Conservation (phyloP, 2,797 vertebrate species). For the Dendrocincla fuliginosa region DNA sequence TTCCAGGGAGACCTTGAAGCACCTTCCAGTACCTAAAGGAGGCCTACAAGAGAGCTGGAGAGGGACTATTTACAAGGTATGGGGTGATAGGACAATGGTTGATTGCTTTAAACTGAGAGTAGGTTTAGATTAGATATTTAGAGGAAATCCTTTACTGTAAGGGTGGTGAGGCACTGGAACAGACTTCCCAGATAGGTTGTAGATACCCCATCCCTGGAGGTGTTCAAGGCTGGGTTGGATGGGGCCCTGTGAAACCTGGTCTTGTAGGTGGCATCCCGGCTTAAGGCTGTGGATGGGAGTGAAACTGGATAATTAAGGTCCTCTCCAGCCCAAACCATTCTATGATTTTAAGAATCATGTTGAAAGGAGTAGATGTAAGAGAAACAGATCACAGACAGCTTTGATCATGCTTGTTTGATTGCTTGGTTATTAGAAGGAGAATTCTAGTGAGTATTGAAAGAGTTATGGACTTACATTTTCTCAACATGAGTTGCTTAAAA, state of each 20-base stretch:
- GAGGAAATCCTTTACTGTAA: background rate
- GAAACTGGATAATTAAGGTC: background rate
- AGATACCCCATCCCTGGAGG: background rate
- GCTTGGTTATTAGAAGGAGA: background rate
- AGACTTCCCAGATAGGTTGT: background rate
- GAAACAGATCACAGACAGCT: background rate
- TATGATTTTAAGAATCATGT: background rate
- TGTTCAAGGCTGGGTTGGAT: background rate
- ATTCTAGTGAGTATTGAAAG: background rate
- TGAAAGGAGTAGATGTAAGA: background rate
- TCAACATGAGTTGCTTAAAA: background rate
- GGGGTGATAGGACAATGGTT: background rate
- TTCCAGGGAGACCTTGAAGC: background rate
- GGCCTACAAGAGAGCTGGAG: too few species aligned
- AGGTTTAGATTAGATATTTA: background rate
- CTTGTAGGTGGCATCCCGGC: background rate
- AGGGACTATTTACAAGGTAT: too few species aligned
- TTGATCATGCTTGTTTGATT: background rate
- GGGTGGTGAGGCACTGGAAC: background rate
- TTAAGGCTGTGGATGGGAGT: accelerated
- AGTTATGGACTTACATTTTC: background rate
- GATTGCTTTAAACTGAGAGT: background rate
- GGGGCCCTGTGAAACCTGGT: background rate
- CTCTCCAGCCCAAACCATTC: background rate
- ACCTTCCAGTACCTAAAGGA: background rate